Conservation (phyloP, 2,797 vertebrate species). For the Chelidonichthys spinosus region DNA sequence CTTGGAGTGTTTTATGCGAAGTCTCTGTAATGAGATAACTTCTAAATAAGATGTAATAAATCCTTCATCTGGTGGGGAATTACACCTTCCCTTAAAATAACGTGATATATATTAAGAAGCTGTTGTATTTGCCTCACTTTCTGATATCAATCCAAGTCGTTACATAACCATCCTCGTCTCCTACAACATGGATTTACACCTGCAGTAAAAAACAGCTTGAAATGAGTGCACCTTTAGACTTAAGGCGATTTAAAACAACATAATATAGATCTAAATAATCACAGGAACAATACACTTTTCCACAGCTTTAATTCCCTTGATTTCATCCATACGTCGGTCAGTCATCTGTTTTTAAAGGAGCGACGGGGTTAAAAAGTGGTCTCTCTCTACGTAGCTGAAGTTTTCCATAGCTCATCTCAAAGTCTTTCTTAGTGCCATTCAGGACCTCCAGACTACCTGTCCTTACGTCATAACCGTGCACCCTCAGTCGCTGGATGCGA, state of each 20-base stretch:
- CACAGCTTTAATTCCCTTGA: conserved; percentile 6
- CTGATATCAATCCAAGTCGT: conserved; percentile 7
- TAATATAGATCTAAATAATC: conserved; percentile 2
- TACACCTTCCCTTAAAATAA: neutral
- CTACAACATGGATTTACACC: conserved; percentile 29
- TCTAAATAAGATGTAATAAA: conserved; percentile 39
- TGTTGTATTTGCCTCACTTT: conserved; percentile 25
- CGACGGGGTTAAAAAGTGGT: conserved; percentile 94
- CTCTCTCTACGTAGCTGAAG: conserved; percentile 87
- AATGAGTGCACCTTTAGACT: neutral
- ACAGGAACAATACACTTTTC: neutral
- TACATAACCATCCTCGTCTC: conserved; percentile 19
- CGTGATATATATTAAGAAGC: conserved; percentile 7
- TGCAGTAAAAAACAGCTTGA: conserved; percentile 13
- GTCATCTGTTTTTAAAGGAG: conserved; percentile 86
- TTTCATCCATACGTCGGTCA: conserved; percentile 58
- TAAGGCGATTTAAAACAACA: neutral
- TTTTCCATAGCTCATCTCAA: conserved; percentile 88
- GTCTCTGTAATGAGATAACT: conserved; percentile 30
- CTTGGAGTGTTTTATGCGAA: conserved; percentile 20
- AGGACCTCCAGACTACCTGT: conserved; percentile 86
- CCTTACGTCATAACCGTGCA: conserved; percentile 84
- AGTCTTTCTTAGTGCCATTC: conserved; percentile 94
- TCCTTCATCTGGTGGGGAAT: conserved; percentile 3
- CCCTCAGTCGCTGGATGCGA: conserved; percentile 87